A percentile compares a stretch with the other conserved stretches of the same genome.
Conservation (phyloP, 2,797 vertebrate species). For the Limnodromus scolopaceus region DNA sequence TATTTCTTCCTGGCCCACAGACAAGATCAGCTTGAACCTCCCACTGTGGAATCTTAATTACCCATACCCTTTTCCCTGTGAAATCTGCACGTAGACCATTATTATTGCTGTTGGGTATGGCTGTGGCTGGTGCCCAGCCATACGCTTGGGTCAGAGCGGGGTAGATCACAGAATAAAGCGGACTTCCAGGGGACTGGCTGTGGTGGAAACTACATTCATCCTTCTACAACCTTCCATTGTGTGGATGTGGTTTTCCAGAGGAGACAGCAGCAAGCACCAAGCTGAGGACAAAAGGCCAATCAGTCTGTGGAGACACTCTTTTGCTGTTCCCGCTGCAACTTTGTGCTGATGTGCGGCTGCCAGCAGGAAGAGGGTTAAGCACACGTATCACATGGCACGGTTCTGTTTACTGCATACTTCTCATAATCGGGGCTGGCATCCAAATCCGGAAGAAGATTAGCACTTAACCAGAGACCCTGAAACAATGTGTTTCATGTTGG, state of each 20-base stretch:
- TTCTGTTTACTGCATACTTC: constrained; percentile 33
- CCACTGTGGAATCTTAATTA: not conserved
- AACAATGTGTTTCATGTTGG: constrained; percentile 24
- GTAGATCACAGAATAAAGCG: not conserved
- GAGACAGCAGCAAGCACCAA: not conserved
- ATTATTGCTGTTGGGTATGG: not conserved
- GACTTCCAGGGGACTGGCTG: not conserved
- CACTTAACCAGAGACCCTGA: constrained; percentile 23
- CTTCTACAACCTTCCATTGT: not conserved
- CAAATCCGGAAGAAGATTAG: constrained; percentile 56
- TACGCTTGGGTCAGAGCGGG: not conserved
- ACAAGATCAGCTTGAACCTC: not conserved
- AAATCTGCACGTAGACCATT: not conserved
- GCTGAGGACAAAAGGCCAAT: not conserved
- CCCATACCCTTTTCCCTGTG: not conserved
- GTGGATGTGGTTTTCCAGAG: not conserved
- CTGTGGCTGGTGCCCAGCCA: not conserved
- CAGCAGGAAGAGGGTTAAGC: constrained; percentile 51
- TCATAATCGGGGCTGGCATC: constrained; percentile 15
- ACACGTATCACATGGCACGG: fast-evolving
- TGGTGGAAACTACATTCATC: not conserved
- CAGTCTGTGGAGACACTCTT: not conserved
- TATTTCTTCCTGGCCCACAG: constrained; percentile 15
- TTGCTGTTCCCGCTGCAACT: not conserved
- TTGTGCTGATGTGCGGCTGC: not conserved